A percentile compares a stretch with the other conserved stretches of the same genome.
Conservation (phyloP, 1,140 invertebrate genomes). For the Phymorhynchus buccinoides region DNA sequence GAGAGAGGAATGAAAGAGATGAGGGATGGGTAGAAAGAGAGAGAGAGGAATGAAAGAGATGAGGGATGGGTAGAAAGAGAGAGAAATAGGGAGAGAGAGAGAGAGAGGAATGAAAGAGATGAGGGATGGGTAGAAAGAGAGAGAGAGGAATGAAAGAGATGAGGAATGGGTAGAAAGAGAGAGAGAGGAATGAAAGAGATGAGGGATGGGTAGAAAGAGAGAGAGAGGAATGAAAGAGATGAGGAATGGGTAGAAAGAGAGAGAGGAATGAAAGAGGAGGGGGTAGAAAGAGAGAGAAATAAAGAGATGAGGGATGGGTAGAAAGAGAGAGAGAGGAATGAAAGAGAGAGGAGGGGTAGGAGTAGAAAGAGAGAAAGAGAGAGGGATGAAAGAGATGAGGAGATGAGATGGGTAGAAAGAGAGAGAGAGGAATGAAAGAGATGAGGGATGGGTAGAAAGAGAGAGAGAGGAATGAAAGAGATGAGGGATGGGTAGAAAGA, state of each 20-base stretch:
- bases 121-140: constrained; percentile 57
- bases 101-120: no score
- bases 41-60: constrained; percentile 65
- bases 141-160: constrained; percentile 65
- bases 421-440: constrained; percentile 65
- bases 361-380: constrained; percentile 49
- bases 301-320: constrained; percentile 62
- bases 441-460: constrained; percentile 55
- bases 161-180: constrained; percentile 52
- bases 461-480: neutral
- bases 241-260: constrained; percentile 52
- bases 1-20: no score
- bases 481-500: constrained; percentile 44
- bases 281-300: constrained; percentile 53
- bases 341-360: neutral
- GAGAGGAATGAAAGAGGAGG: neutral
- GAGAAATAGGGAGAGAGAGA: neutral
- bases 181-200: neutral
- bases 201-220: constrained; percentile 47
- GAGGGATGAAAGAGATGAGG: neutral
- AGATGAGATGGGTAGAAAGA: constrained; percentile 45
- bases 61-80: constrained; percentile 52
- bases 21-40: constrained; percentile 57
- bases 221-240: constrained; percentile 65
- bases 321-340: no score